Percentiles rank a stretch among this genome's conserved stretches.
Conservation (phyloP, 2,888 invertebrate genomes). For the Yponomeuta malinellus region DNA sequence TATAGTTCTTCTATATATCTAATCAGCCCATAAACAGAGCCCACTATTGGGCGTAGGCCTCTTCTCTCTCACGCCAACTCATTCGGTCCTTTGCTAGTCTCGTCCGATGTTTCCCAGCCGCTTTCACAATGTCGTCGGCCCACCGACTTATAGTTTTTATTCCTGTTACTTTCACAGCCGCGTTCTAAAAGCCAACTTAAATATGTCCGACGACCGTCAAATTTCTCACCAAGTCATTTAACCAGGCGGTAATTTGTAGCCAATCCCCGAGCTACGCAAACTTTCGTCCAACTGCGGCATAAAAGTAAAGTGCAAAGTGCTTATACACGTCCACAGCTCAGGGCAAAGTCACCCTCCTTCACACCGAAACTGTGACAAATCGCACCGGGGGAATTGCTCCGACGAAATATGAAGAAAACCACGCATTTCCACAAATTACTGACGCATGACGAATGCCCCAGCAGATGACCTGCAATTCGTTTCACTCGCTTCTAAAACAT, state of each 20-base stretch:
- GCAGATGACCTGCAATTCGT: slow-evolving; percentile 52
- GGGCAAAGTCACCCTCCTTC: not conserved
- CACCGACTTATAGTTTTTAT: no score
- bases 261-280: not conserved
- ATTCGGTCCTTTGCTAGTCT: no score
- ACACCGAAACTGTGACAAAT: slow-evolving; percentile 57
- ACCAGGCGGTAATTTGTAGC: not conserved
- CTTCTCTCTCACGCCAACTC: no score
- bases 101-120: no score
- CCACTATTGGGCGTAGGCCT: no score
- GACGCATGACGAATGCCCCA: slow-evolving; percentile 48
- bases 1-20: no score
- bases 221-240: not conserved
- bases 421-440: slow-evolving; percentile 56
- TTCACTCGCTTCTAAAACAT: slow-evolving; percentile 32
- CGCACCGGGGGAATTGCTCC: slow-evolving; percentile 48
- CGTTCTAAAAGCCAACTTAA: no score
- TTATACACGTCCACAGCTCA: not conserved
- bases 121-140: no score
- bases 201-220: not conserved
- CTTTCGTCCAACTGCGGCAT: not conserved
- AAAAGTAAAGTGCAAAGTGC: not conserved
- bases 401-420: slow-evolving; percentile 57
- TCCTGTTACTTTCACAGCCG: no score
- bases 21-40: no score